These are phyloP conservation scores for Euphydryas editha DNA, from an alignment of 2,888 invertebrate species.

Conservation along the genomic window DNA sequence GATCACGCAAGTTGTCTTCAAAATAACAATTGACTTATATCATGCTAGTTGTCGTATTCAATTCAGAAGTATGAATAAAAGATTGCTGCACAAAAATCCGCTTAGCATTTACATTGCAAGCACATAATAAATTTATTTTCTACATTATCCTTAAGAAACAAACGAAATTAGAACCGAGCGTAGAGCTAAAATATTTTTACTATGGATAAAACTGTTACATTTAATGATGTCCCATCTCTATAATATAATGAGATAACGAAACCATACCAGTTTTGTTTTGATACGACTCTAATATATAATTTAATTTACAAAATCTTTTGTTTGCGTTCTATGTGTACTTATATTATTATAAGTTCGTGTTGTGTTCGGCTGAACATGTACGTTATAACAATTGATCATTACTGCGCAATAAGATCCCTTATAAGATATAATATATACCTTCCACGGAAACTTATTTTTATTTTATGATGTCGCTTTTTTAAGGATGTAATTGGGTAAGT, in stretches of 20 bases:
- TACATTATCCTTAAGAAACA: constrained; percentile 13
- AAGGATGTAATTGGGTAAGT: background rate
- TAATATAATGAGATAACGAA: constrained; percentile 29
- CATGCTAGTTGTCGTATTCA: background rate
- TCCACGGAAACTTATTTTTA: no score
- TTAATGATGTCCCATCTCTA: constrained; percentile 20
- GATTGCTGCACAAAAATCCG: background rate
- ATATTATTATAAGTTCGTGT: background rate
- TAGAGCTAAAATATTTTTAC: constrained; percentile 19
- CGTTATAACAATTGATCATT: constrained; percentile 22
- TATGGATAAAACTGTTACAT: no score
- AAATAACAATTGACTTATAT: no score
- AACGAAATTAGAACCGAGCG: constrained; percentile 12
- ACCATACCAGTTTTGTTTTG: constrained; percentile 29
- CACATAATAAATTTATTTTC: constrained; percentile 12
- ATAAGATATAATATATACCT: background rate
- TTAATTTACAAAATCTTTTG: constrained; percentile 12
- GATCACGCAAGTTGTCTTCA: no score
- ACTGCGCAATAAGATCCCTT: constrained; percentile 5
- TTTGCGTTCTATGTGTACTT: background rate
- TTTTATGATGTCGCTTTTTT: background rate
- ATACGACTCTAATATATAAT: constrained; percentile 32
- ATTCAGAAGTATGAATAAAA: no score
- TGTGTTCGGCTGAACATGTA: constrained; percentile 5
- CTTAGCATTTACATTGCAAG: background rate